Evolutionary conservation across 2,797 vertebrate species (phyloP).

Genomic region (Acipenser transmontanus): DNA sequence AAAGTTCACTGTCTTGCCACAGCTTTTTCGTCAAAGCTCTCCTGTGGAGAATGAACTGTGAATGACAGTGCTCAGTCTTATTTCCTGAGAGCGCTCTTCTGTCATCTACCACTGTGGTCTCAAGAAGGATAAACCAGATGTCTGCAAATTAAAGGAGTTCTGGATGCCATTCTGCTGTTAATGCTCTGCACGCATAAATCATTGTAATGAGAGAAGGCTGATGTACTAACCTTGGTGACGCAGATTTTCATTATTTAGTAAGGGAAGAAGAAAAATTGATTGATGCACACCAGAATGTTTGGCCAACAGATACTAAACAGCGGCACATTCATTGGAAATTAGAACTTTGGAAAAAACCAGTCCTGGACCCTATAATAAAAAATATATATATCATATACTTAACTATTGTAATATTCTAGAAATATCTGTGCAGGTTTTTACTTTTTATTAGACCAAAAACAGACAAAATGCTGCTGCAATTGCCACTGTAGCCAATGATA

Average conservation of each 20-base stretch:
- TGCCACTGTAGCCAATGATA: too few species aligned
- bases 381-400: too few species aligned
- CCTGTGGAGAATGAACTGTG: constrained; percentile 31
- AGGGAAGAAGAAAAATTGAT: constrained; percentile 8
- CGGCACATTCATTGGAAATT: too few species aligned
- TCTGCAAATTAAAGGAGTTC: constrained; percentile 58
- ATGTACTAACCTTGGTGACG: constrained; percentile 50
- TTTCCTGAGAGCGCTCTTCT: constrained; percentile 43
- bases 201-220: constrained; percentile 53
- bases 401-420: too few species aligned
- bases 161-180: constrained; percentile 47
- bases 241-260: constrained; percentile 37
- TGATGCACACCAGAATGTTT: constrained; percentile 15
- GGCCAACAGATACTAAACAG: constrained; percentile 7
- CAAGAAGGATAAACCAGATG: constrained; percentile 51
- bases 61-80: constrained; percentile 42
- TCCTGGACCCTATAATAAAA: too few species aligned
- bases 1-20: constrained; percentile 37
- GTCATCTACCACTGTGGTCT: constrained; percentile 58
- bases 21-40: constrained; percentile 35
- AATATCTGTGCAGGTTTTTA: too few species aligned
- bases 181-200: constrained; percentile 58
- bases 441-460: too few species aligned
- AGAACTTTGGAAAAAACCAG: too few species aligned
- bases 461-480: too few species aligned